phyloP scores from a whole-genome alignment of 2,113 vertebrate genomes.

The Leptodactylus fuscus region DNA sequence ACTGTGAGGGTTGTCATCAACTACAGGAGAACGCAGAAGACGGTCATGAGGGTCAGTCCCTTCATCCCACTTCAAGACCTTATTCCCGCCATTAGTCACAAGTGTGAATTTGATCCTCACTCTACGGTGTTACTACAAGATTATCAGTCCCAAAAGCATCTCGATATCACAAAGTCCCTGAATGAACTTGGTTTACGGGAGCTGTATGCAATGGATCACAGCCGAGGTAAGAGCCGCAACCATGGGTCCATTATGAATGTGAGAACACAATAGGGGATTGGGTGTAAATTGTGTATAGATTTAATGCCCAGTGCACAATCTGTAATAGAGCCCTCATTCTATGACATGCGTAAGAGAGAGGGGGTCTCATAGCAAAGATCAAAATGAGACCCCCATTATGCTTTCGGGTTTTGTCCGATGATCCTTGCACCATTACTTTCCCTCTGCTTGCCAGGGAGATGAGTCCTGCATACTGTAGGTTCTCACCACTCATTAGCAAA shows the following conservation, averaged over 20 bases:
- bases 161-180: slow-evolving; percentile 87
- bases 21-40: slow-evolving; percentile 94
- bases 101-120: slow-evolving; percentile 91
- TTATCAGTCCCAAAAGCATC: slow-evolving; percentile 81
- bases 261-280: not conserved
- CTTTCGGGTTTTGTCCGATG: no score
- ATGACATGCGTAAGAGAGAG: no score
- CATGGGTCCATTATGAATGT: not conserved
- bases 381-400: no score
- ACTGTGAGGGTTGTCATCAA: slow-evolving; percentile 95
- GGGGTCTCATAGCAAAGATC: no score
- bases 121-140: slow-evolving; percentile 85
- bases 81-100: slow-evolving; percentile 84
- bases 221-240: slow-evolving; percentile 75
- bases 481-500: no score
- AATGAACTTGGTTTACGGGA: slow-evolving; percentile 91
- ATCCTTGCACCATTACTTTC: no score
- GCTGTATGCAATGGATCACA: slow-evolving; percentile 89
- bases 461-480: no score
- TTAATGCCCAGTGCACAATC: no score
- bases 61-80: slow-evolving; percentile 83
- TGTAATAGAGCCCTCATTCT: no score
- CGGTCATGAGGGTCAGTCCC: slow-evolving; percentile 90
- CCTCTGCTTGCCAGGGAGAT: no score
- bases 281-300: no score